Base-by-base conservation (phyloP, 2,113 vertebrate species). In the Leptodactylus fuscus region DNA sequence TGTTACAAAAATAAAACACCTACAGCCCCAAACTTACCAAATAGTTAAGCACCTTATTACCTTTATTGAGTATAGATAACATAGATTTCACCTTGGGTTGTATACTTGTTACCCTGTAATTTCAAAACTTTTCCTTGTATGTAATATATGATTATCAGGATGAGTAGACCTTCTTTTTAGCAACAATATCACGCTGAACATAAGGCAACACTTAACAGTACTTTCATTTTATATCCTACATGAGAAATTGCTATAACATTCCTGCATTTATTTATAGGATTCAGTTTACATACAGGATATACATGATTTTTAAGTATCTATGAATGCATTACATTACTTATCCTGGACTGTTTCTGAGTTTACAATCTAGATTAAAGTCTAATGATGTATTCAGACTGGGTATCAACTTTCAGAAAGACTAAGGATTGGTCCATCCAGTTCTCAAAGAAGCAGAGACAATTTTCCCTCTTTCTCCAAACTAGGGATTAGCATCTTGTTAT, bases 81-180 rank as follows among this genome's bases (percentile, higher is more conserved):
- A 2, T 67, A 67, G 32, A 34, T 67, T 34, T 34, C 16, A 5
- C 20, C 29, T 34, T 67, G 62, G 62, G 32, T 65, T 29, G 15
- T 9, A 16, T 8, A n/a, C n/a, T n/a, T n/a, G n/a, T n/a, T n/a
- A n/a, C n/a, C n/a, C 22, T 58, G 22, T 60, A 4, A 53, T 38
- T 5, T 55, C 49, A 78, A 38, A 38, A 34, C 34, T 24, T 58
- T 76, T 24, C 46, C 18, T 41, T 79, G 76, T 8, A 60, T 60
- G 34, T 41, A 24, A 58, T 4, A 79, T 55, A 29, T 38, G 49
- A 78, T n/a, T 60, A 79, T 79, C 51, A 79, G 60, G 53, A 58
- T 24, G 20, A 79, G 24, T 79, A 58, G 20, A 20, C 8, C 1
- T 36, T 7, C 4, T 53, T 55, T 79, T 13, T 55, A 18, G 29